Percentiles rank a stretch among this genome's conserved stretches.
These are phyloP conservation scores for Nyctibius grandis DNA, from an alignment of 2,797 vertebrate species.

Conservation along the genomic window DNA sequence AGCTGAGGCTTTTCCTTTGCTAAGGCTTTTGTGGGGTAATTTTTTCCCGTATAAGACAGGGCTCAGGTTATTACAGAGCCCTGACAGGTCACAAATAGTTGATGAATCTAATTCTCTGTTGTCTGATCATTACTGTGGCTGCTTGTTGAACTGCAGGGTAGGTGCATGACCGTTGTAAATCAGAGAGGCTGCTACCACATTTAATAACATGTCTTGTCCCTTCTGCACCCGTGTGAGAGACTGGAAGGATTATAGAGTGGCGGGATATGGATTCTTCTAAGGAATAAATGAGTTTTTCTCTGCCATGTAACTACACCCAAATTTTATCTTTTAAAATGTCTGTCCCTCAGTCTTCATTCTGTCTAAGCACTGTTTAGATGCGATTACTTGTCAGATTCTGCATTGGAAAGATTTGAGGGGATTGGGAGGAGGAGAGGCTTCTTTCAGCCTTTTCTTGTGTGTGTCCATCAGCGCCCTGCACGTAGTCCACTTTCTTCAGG, in stretches of 20 bases:
- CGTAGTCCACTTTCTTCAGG: rapidly evolving
- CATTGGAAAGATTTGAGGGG: not conserved
- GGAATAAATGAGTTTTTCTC: not conserved
- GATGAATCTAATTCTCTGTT: not conserved
- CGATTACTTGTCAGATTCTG: no score
- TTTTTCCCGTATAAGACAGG: not conserved
- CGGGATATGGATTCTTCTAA: not conserved
- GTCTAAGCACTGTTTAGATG: not conserved
- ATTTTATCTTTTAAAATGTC: not conserved
- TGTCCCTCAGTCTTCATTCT: not conserved
- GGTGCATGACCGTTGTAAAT: not conserved
- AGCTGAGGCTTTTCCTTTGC: not conserved
- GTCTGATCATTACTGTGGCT: not conserved
- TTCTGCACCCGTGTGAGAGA: not conserved
- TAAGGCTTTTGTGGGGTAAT: not conserved
- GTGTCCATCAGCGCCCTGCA: not conserved
- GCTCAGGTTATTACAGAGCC: not conserved
- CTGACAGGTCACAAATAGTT: not conserved
- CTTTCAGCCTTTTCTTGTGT: not conserved
- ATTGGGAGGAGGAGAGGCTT: rapidly evolving
- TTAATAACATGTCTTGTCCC: not conserved
- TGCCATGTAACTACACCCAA: not conserved
- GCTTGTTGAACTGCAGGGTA: not conserved
- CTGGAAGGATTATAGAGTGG: not conserved
- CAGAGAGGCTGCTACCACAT: not conserved